Percentiles rank a stretch among this genome's conserved stretches.
Evolutionary conservation across 2,888 invertebrate species (phyloP).

Genomic region (Galerucella nymphaeae): DNA sequence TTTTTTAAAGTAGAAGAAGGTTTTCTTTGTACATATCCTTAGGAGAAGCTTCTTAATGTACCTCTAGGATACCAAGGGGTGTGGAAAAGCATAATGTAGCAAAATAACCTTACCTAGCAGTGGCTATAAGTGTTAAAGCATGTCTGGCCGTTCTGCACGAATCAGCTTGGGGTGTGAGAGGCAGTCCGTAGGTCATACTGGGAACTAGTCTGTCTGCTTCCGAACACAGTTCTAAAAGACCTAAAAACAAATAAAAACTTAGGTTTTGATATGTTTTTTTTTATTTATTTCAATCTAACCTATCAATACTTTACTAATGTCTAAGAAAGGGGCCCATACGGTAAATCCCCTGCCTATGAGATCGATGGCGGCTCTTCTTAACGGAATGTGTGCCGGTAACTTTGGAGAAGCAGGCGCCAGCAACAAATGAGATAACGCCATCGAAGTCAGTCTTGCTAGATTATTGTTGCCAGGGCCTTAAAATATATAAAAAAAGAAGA

Average conservation of each 20-base stretch:
- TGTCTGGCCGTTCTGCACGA: conserved; percentile 97
- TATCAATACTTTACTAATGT: conserved; percentile 87
- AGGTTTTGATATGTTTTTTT: neutral
- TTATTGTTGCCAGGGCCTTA: conserved; percentile 89
- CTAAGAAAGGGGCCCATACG: conserved; percentile 98
- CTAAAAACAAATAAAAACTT: conserved; percentile 58
- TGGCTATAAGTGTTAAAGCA: conserved; percentile 94
- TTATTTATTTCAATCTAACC: conserved; percentile 58
- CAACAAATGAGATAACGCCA: conserved; percentile 92
- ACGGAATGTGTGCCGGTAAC: conserved; percentile 91
- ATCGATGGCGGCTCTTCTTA: conserved; percentile 96
- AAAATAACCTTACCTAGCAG: conserved; percentile 72
- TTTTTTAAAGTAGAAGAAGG: too few species aligned
- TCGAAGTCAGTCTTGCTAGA: conserved; percentile 90
- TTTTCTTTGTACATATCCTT: too few species aligned
- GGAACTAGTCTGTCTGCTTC: conserved; percentile 92
- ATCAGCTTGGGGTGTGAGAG: conserved; percentile 94
- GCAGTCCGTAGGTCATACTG: conserved; percentile 94
- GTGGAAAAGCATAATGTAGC: too few species aligned
- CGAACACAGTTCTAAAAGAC: conserved; percentile 92
- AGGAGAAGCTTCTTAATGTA: too few species aligned
- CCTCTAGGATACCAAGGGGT: too few species aligned
- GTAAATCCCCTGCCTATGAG: conserved; percentile 96
- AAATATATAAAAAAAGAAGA: too few species aligned
- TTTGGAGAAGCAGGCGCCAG: conserved; percentile 86